Conservation (phyloP, 2,797 vertebrate species). For the Melanogrammus aeglefinus region DNA sequence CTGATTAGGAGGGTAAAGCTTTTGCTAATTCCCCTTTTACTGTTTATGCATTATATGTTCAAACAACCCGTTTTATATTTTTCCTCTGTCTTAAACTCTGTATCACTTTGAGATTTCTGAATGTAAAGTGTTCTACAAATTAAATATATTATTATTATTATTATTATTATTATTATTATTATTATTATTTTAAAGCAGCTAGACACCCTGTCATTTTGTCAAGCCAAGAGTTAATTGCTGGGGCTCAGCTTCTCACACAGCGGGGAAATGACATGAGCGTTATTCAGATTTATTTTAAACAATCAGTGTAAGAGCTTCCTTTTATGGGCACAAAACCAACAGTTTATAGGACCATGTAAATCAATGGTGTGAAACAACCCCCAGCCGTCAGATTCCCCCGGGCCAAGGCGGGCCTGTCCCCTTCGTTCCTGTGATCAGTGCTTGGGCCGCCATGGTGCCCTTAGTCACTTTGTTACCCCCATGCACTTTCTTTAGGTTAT, state of each 20-base stretch:
- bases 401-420: neutral
- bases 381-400: neutral
- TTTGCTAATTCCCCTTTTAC: no score
- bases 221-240: constrained; percentile 18
- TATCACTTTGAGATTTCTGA: no score
- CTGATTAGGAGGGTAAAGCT: neutral
- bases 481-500: neutral
- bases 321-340: constrained; percentile 38
- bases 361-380: constrained; percentile 30
- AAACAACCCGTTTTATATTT: no score
- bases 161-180: no score
- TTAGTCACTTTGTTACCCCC: neutral
- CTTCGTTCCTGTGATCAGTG: neutral
- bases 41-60: no score
- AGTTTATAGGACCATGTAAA: constrained; percentile 49
- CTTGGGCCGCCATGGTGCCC: neutral
- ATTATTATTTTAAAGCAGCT: neutral
- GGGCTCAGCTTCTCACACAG: constrained; percentile 26
- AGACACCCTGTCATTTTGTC: constrained; percentile 7
- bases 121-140: no score
- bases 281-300: constrained; percentile 52
- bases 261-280: constrained; percentile 34
- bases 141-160: neutral
- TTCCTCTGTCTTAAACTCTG: no score
- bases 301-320: constrained; percentile 51